Conservation (phyloP, 2,797 vertebrate genomes). For the Rhabdomys pumilio region DNA sequence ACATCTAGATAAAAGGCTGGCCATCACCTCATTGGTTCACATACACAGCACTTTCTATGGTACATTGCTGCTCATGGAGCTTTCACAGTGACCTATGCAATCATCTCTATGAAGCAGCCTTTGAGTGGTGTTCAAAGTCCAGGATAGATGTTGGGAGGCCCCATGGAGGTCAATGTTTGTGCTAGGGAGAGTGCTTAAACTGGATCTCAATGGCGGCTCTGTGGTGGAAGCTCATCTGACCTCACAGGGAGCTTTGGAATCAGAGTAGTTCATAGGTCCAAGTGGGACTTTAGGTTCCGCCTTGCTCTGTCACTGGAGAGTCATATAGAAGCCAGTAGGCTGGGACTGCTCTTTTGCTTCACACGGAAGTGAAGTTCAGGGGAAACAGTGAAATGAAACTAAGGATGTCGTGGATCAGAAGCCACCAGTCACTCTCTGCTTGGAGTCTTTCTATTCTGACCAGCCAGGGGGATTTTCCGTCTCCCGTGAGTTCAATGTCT, state of each 20-base stretch:
- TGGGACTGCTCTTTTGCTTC: background rate
- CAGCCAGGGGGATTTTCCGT: background rate
- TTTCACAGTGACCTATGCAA: background rate
- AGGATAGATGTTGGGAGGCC: background rate
- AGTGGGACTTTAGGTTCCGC: background rate
- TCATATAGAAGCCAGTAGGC: background rate
- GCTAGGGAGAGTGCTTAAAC: background rate
- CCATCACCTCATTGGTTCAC: background rate
- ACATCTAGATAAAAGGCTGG: background rate
- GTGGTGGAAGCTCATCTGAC: background rate
- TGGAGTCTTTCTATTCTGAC: background rate
- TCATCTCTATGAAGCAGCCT: background rate
- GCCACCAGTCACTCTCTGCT: background rate
- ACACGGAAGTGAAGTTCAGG: background rate
- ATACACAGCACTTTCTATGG: background rate
- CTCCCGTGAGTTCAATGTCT: background rate
- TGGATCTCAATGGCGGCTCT: background rate
- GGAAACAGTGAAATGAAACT: background rate
- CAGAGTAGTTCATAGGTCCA: background rate
- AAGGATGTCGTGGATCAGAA: background rate
- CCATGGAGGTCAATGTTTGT: background rate
- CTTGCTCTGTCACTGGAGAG: background rate
- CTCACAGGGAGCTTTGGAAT: background rate
- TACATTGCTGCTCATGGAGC: background rate
- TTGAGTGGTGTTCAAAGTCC: constrained; percentile 44